Percentiles rank a stretch among this genome's conserved stretches.
Conservation (phyloP, 1,140 invertebrate genomes). For the Gryon sp. region DNA sequence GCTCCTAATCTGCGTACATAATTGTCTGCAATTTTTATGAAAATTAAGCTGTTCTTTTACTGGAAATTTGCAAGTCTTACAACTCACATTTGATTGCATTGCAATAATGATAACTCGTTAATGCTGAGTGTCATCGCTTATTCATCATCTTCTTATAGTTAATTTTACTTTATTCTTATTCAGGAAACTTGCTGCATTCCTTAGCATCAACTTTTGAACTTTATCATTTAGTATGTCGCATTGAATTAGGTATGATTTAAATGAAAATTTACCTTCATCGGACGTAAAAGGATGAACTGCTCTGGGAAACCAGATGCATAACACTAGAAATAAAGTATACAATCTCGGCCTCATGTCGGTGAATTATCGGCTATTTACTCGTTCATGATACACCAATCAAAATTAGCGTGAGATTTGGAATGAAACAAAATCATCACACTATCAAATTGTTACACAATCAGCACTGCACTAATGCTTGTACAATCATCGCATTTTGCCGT, state of each 20-base stretch:
- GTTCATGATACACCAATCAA: constrained; percentile 62
- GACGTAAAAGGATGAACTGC: constrained; percentile 73
- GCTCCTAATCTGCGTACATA: constrained; percentile 39
- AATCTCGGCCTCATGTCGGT: constrained; percentile 77
- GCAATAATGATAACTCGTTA: constrained; percentile 18
- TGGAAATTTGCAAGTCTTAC: constrained; percentile 7
- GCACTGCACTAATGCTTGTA: constrained; percentile 36
- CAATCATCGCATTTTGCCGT: constrained; percentile 16
- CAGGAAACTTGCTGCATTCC: too few species aligned
- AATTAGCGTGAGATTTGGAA: constrained; percentile 54
- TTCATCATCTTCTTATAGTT: neutral
- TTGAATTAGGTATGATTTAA: constrained; percentile 9
- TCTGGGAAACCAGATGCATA: constrained; percentile 70
- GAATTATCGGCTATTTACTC: constrained; percentile 61
- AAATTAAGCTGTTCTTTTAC: constrained; percentile 36
- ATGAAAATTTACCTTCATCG: constrained; percentile 72
- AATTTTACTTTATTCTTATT: too few species aligned
- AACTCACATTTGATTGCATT: constrained; percentile 24
- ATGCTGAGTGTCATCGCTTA: neutral
- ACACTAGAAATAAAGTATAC: constrained; percentile 72
- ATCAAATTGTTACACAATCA: constrained; percentile 45
- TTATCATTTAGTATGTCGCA: too few species aligned
- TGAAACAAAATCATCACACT: constrained; percentile 59
- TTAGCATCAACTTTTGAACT: too few species aligned
- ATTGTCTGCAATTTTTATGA: constrained; percentile 34